These are phyloP conservation scores for Papilio xuthus DNA, from an alignment of 1,140 invertebrate species.

Conservation along the genomic window DNA sequence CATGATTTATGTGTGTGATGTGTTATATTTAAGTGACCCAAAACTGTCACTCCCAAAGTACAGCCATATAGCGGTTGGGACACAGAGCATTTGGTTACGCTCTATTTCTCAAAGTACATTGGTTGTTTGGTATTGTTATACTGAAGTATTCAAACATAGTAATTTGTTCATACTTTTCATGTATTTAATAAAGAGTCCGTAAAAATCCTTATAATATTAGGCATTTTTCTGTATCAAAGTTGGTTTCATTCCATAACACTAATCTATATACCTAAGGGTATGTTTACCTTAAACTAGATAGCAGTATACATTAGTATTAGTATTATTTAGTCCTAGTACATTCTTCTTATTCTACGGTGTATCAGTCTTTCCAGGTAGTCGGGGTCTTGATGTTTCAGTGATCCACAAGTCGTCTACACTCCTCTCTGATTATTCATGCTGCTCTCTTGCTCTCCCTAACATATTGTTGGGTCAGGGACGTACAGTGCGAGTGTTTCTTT, in stretches of 20 bases:
- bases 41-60: slow-evolving; percentile 17
- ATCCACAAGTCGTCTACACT: neutral
- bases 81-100: neutral
- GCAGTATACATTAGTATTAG: neutral
- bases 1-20: too few species aligned
- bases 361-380: neutral
- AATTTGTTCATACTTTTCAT: neutral
- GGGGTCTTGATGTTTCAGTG: neutral
- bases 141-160: neutral
- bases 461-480: too few species aligned
- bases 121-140: neutral
- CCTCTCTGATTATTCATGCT: neutral
- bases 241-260: too few species aligned
- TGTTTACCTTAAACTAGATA: neutral
- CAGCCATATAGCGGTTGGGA: neutral
- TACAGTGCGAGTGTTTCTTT: too few species aligned
- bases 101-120: neutral
- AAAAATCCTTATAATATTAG: neutral
- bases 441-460: too few species aligned
- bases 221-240: too few species aligned
- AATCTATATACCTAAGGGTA: too few species aligned
- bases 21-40: neutral
- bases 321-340: neutral
- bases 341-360: too few species aligned
- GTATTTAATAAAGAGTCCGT: neutral